Percentiles rank a stretch among this genome's conserved stretches.
Evolutionary conservation across 2,888 invertebrate genomes (phyloP).

Genomic region (Apamea monoglypha): DNA sequence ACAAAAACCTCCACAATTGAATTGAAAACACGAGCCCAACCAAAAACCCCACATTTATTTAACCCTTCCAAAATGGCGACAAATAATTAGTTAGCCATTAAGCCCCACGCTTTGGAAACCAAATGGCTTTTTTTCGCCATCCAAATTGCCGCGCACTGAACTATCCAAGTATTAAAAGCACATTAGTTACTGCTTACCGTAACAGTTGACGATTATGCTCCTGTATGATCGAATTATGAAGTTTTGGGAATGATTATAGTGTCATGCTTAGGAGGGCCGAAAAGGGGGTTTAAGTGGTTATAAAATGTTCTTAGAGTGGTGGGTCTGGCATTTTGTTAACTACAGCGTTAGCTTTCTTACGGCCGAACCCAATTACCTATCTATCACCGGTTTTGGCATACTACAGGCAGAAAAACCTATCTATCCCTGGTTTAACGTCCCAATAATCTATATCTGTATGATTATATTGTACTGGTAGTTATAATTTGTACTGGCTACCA

Average conservation of each 20-base stretch:
- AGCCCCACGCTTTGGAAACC: constrained; percentile 80
- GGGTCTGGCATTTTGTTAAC: constrained; percentile 17
- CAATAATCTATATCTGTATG: no score
- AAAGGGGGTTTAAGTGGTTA: constrained; percentile 32
- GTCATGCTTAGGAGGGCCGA: constrained; percentile 22
- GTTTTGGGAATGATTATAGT: constrained; percentile 57
- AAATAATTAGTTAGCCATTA: constrained; percentile 85
- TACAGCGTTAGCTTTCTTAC: not conserved
- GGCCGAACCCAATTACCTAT: no score
- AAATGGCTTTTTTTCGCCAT: constrained; percentile 82
- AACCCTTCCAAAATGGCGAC: constrained; percentile 71
- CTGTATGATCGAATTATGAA: constrained; percentile 67
- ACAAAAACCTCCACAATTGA: constrained; percentile 35
- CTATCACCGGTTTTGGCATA: no score
- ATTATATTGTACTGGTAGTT: no score
- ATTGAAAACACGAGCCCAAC: constrained; percentile 27
- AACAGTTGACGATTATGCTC: constrained; percentile 78
- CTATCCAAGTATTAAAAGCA: constrained; percentile 83
- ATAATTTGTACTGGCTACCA: no score
- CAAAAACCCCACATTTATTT: constrained; percentile 46
- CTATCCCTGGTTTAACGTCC: no score
- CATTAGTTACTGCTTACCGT: constrained; percentile 80
- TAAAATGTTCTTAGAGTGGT: constrained; percentile 21
- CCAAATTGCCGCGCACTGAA: constrained; percentile 81
- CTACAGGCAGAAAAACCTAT: no score